A percentile compares a stretch with the other conserved stretches of the same genome.
Evolutionary conservation across 2,113 vertebrate species (phyloP).

Genomic region (Poeciliopsis prolifica): DNA sequence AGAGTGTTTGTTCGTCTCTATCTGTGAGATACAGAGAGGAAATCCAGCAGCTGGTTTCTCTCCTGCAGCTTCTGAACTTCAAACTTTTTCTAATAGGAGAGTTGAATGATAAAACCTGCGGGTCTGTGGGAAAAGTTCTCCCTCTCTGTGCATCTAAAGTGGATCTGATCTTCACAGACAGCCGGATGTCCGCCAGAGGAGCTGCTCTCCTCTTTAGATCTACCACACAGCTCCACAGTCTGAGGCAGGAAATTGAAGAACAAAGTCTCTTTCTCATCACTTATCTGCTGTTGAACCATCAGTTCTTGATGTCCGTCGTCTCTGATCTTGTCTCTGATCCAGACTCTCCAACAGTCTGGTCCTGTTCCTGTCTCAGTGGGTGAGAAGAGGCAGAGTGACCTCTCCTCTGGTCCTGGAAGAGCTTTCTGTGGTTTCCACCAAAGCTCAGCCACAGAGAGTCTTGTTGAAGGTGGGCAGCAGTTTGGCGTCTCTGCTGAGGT

Average conservation of each 20-base stretch:
- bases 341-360: constrained; percentile 18
- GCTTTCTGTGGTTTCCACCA: constrained; percentile 3
- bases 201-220: background rate
- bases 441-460: rapidly evolving
- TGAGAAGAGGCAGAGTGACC: constrained; percentile 2
- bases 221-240: constrained; percentile 17
- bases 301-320: background rate
- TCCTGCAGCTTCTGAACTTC: constrained; percentile 7
- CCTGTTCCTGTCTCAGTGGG: constrained; percentile 19
- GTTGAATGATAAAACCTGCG: constrained; percentile 14
- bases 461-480: constrained; percentile 13
- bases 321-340: constrained; percentile 2
- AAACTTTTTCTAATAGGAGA: constrained; percentile 15
- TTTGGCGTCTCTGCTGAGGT: constrained; percentile 33
- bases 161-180: constrained; percentile 34
- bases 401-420: background rate
- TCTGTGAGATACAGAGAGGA: constrained; percentile 25
- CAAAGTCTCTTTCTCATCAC: rapidly evolving
- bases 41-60: constrained; percentile 16
- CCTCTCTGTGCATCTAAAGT: background rate
- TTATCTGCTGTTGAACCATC: background rate
- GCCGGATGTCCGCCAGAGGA: constrained; percentile 28
- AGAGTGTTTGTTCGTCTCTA: constrained; percentile 5
- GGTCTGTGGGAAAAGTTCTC: constrained; percentile 22
- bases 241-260: constrained; percentile 8